Base-by-base conservation (phyloP, 2,888 invertebrate genomes). In the Mythimna pallens region DNA sequence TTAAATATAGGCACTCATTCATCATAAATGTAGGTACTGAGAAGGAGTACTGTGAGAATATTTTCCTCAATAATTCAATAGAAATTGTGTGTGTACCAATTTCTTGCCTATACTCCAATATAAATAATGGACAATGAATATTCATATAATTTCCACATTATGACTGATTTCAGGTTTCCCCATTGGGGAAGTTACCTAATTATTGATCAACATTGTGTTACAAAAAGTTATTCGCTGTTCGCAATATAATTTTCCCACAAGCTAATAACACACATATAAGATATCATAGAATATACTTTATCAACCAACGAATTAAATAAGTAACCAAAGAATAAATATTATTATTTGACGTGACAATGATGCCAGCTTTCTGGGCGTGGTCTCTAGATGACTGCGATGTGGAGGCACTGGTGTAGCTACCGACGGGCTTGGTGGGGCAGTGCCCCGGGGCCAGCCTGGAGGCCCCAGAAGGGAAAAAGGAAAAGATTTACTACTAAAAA, bases 1-100 rank as follows among this genome's bases (percentile, higher is more conserved):
- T n/a, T n/a, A 71, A 22, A 4, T n/a, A n/a, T 17, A 71, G 14
- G 12, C 5, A 30, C 17, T 40, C 0, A 47, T 47, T 47, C 14
- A 47, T 14, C 17, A 14, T 47, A 6, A 30, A 17, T 17, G 54
- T 40, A 22, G 20, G 17, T 12, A n/a, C 36, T 4, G 7, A 12
- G 14, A 0, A 8, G 3, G 17, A 70, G 17, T n/a, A 30, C 22
- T 17, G 5, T 30, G n/a, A n/a, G 47, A 47, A 69, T 54, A 9
- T 71, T 70, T 70, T 73, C 59, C 70, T 22, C 20, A 34, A 22
- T 20, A 2, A 73, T 70, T 47, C 22, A 43, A 55, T 20, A 57
- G 7, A 73, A 34, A 36, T 34, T 22, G 14, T 34, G 22, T 34
- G n/a, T 54, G 14, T 12, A 20, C 43, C 22, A 73, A 55, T 43